These are phyloP conservation scores for Paramuricea clavata DNA, from an alignment of 92 coral and sea anemone species.

Conservation along the genomic window DNA sequence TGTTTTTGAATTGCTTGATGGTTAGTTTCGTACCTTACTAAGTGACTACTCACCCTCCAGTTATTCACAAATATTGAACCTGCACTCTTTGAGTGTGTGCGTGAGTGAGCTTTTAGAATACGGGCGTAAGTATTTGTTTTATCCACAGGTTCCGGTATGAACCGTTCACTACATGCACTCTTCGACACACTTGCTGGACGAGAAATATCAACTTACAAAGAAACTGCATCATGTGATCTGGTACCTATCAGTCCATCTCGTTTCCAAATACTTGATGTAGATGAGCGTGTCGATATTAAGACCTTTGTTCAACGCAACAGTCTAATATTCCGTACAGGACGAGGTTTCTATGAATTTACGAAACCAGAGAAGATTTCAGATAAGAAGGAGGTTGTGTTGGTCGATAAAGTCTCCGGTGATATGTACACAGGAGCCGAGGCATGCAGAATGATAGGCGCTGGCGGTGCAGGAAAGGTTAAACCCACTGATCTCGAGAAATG, in stretches of 20 bases:
- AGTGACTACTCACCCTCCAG: too few relatives aligned
- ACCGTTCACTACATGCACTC: conserved; percentile 86
- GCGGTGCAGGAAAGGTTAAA: conserved; percentile 77
- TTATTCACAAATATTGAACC: too few relatives aligned
- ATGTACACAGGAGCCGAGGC: conserved; percentile 96
- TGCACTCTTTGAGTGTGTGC: too few relatives aligned
- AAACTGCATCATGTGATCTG: conserved; percentile 63
- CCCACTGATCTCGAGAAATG: conserved; percentile 90
- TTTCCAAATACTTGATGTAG: conserved; percentile 91
- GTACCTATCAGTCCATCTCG: conserved; percentile 91
- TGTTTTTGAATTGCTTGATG: too few relatives aligned
- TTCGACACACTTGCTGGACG: conserved; percentile 94
- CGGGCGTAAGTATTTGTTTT: too few relatives aligned
- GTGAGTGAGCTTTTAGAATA: too few relatives aligned
- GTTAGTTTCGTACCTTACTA: too few relatives aligned
- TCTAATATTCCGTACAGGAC: conserved; percentile 85
- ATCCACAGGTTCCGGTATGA: conserved; percentile 82
- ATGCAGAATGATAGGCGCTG: conserved; percentile 93
- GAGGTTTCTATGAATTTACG: conserved; percentile 96
- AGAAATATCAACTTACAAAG: conserved; percentile 62
- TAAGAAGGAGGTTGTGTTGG: conserved; percentile 93
- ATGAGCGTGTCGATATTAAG: conserved; percentile 90
- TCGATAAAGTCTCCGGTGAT: conserved; percentile 88
- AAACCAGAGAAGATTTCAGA: conserved; percentile 96
- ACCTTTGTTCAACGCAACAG: conserved; percentile 89